Percentiles rank a stretch among this genome's conserved stretches.
phyloP scores from a whole-genome alignment of 2,113 vertebrate genomes.

The Dasypus novemcinctus region DNA sequence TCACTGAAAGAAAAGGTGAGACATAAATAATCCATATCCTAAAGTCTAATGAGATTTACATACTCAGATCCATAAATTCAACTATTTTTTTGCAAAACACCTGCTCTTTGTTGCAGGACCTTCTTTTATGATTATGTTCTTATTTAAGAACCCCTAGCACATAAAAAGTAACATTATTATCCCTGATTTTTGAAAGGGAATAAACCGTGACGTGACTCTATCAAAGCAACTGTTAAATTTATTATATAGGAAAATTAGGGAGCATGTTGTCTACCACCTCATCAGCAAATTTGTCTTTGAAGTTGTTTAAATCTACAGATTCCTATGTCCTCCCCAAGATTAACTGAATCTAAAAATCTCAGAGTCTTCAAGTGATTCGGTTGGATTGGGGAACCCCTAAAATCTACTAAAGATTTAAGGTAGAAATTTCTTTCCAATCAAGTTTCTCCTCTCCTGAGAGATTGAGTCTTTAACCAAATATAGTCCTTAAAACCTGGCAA shows the following conservation, averaged over 20 bases:
- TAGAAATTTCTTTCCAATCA: neutral
- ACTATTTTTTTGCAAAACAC: neutral
- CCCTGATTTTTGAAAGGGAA: neutral
- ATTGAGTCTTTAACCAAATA: neutral
- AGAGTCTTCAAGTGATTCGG: neutral
- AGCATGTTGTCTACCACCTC: neutral
- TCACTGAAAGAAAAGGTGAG: conserved; percentile 51
- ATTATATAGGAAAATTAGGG: neutral
- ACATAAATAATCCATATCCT: conserved; percentile 33
- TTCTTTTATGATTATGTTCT: neutral
- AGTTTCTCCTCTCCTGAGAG: neutral
- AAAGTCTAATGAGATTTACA: neutral
- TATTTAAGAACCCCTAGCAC: neutral
- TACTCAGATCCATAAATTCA: neutral
- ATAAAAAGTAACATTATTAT: neutral
- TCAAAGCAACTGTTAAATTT: neutral
- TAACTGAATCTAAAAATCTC: neutral
- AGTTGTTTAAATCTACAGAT: neutral
- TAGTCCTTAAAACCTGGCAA: neutral
- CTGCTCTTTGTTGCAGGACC: neutral
- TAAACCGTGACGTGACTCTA: neutral
- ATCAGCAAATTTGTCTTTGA: neutral
- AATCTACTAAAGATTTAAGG: neutral
- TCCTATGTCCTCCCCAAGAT: neutral
- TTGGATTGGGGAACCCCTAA: neutral